Evolutionary conservation across 1,140 invertebrate genomes (phyloP).

Genomic region (Halictus rubicundus): DNA sequence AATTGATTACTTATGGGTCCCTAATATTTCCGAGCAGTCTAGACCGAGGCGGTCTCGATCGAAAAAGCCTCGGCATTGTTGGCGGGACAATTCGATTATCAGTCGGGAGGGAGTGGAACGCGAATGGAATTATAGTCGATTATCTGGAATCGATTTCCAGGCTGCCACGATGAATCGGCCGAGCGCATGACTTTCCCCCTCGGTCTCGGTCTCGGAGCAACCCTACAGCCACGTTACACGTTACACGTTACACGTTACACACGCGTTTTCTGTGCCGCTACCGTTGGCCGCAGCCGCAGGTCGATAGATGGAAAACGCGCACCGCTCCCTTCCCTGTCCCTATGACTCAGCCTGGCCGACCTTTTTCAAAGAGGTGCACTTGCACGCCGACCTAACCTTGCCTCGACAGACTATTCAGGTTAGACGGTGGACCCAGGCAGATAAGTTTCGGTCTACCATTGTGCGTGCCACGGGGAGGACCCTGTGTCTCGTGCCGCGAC

Average conservation of each 20-base stretch:
- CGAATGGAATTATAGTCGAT: constrained; percentile 58
- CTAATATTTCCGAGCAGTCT: background rate
- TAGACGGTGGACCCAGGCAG: background rate
- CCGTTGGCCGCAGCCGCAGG: constrained; percentile 30
- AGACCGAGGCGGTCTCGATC: background rate
- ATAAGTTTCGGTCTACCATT: constrained; percentile 22
- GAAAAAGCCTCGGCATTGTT: background rate
- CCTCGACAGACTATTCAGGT: constrained; percentile 21
- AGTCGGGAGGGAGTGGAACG: constrained; percentile 5
- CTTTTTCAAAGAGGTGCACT: constrained; percentile 54
- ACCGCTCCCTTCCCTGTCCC: background rate
- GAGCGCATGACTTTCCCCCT: constrained; percentile 12
- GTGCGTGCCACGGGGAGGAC: background rate
- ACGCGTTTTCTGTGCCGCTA: constrained; percentile 25
- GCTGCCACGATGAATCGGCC: constrained; percentile 11
- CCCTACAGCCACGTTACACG: background rate
- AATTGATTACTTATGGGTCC: too few relatives aligned
- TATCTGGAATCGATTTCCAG: constrained; percentile 50
- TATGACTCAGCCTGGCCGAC: constrained; percentile 54
- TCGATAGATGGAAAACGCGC: constrained; percentile 60
- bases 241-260: constrained; percentile 24
- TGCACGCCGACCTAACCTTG: constrained; percentile 37
- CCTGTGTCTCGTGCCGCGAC: background rate
- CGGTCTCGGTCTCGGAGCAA: background rate
- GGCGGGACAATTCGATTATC: constrained; percentile 22